phyloP scores from a whole-genome alignment of 2,113 vertebrate species.

The Spermophilus dauricus region DNA sequence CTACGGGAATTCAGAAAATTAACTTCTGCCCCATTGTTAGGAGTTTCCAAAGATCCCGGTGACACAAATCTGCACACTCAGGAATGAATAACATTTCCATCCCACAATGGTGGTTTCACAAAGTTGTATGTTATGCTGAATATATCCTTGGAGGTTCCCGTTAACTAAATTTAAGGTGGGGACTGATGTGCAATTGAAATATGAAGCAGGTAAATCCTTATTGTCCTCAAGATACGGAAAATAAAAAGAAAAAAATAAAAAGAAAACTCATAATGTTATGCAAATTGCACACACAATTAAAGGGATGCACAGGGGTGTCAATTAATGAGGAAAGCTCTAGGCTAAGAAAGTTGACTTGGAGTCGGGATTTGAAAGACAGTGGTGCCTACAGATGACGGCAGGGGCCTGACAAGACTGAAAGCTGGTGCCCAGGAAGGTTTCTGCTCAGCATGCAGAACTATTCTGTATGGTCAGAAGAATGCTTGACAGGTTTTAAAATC shows the following conservation, averaged over 20 bases:
- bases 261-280: not conserved
- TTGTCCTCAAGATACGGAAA: not conserved
- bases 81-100: not conserved
- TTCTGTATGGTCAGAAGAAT: not conserved
- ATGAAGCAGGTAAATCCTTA: not conserved
- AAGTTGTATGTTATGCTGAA: not conserved
- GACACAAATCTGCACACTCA: not conserved
- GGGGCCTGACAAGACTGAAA: not conserved
- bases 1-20: constrained; percentile 48
- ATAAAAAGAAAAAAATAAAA: not conserved
- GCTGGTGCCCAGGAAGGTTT: too few species aligned
- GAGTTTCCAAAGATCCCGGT: not conserved
- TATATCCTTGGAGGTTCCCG: not conserved
- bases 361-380: not conserved
- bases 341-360: not conserved
- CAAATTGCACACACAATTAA: not conserved
- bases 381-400: not conserved
- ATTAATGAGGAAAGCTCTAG: not conserved
- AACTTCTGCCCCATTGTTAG: constrained; percentile 50
- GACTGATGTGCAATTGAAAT: not conserved
- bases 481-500: not conserved
- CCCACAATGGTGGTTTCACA: not conserved
- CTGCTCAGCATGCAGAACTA: not conserved
- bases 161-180: not conserved
- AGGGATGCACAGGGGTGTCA: not conserved